Evolutionary conservation across 2,888 invertebrate species (phyloP).

Genomic region (Clitarchus hookeri): DNA sequence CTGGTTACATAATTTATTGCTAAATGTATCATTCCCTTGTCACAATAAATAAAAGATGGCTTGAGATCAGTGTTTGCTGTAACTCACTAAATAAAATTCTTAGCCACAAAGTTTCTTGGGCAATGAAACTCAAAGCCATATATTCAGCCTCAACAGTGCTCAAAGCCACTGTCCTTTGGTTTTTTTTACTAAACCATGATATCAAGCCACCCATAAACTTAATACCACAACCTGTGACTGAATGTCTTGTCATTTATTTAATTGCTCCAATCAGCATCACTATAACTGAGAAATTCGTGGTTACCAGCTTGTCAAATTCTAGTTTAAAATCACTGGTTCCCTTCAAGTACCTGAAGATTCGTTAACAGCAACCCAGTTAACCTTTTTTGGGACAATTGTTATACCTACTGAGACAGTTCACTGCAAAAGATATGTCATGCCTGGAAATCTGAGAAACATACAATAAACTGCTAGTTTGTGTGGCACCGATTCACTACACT

Average conservation of each 20-base stretch:
- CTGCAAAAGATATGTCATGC: background rate
- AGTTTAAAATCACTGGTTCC: background rate
- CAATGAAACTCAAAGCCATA: no score
- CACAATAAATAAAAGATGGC: background rate
- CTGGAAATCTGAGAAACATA: background rate
- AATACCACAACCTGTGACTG: background rate
- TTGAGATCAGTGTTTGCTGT: background rate
- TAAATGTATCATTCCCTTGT: background rate
- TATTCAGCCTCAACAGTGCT: no score
- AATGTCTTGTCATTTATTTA: background rate
- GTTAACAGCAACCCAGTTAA: background rate
- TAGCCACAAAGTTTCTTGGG: no score
- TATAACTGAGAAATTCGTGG: background rate
- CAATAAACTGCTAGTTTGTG: background rate
- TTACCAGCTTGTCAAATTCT: background rate
- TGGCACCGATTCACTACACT: background rate
- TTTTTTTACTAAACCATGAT: no score
- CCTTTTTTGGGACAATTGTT: background rate
- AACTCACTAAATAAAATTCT: background rate
- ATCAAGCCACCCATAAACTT: no score
- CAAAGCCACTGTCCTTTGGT: no score
- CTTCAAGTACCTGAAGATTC: background rate
- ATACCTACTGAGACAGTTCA: no score
- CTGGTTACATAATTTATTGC: no score
- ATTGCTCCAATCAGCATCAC: background rate